phyloP scores from a whole-genome alignment of 1,140 invertebrate species.

The Popillia japonica region DNA sequence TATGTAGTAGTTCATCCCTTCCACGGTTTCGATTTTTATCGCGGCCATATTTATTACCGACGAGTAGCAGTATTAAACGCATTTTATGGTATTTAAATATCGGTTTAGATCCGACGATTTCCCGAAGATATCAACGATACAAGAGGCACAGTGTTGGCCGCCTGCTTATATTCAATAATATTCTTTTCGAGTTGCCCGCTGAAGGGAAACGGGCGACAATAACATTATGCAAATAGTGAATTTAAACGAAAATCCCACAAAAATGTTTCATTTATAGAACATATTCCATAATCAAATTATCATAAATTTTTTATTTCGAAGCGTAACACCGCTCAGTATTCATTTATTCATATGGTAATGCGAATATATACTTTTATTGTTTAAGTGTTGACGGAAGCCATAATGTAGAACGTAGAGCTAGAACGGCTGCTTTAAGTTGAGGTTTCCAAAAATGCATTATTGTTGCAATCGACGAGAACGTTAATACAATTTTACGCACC shows the following conservation, averaged over 20 bases:
- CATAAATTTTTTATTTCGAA: constrained; percentile 16
- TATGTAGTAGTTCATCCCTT: too few species aligned
- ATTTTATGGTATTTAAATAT: constrained; percentile 1
- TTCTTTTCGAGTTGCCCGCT: constrained; percentile 8
- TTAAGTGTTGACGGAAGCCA: too few species aligned
- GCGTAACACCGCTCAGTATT: background rate
- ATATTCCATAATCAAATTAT: constrained; percentile 15
- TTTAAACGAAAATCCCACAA: constrained; percentile 31
- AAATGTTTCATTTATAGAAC: constrained; percentile 24
- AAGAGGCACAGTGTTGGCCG: background rate
- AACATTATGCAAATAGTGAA: constrained; percentile 38
- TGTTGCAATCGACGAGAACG: too few species aligned
- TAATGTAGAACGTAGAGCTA: too few species aligned
- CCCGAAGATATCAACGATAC: background rate
- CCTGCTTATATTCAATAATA: constrained; percentile 35
- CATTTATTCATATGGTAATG: background rate
- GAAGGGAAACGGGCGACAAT: constrained; percentile 29
- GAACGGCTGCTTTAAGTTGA: too few species aligned
- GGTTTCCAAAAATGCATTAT: too few species aligned
- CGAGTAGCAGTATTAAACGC: background rate
- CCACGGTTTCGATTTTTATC: background rate
- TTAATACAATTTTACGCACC: too few species aligned
- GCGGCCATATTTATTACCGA: background rate
- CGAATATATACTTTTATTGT: too few species aligned
- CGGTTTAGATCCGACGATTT: constrained; percentile 12